Conservation (phyloP, 2,797 vertebrate genomes). For the Prionace glauca region DNA sequence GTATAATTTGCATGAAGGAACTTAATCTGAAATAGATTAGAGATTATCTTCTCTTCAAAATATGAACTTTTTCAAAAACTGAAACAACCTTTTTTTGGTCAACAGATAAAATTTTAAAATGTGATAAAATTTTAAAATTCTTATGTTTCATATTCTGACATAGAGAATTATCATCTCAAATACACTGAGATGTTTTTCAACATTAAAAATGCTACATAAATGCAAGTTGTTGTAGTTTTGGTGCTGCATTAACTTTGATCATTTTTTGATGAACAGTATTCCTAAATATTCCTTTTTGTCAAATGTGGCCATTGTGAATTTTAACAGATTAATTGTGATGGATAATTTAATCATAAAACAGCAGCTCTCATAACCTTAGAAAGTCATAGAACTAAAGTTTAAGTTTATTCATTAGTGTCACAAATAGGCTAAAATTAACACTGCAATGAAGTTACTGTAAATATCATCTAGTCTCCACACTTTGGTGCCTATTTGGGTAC, state of each 20-base stretch:
- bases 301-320: neutral
- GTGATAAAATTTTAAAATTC: neutral
- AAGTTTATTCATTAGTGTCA: too few relatives aligned
- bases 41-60: neutral
- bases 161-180: neutral
- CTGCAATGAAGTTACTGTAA: too few relatives aligned
- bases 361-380: neutral
- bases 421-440: too few relatives aligned
- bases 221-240: neutral
- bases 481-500: too few relatives aligned
- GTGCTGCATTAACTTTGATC: neutral
- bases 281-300: neutral
- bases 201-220: neutral
- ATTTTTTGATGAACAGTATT: neutral
- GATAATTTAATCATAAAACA: neutral
- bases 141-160: neutral
- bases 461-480: too few relatives aligned
- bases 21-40: neutral
- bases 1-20: constrained; percentile 12
- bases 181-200: neutral
- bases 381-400: neutral
- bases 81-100: neutral
- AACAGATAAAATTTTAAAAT: neutral
- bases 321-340: neutral
- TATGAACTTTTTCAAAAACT: neutral